Evolutionary conservation across 2,797 vertebrate species (phyloP).

Genomic region (Saxicola maurus): DNA sequence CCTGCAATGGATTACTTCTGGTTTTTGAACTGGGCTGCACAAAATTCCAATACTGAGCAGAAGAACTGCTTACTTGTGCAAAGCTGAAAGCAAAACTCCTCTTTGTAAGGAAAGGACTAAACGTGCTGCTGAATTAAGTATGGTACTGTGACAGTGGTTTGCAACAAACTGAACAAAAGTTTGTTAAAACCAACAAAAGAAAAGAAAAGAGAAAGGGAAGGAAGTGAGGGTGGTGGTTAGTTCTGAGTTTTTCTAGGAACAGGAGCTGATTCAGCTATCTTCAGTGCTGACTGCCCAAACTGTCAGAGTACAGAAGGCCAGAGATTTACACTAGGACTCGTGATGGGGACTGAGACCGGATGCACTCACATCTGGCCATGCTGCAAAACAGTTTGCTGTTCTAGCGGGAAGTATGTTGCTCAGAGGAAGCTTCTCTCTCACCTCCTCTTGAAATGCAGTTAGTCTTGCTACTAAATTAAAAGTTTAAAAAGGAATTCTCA

Average conservation of each 20-base stretch:
- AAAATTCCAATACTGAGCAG: neutral
- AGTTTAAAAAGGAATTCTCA: neutral
- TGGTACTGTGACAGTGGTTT: neutral
- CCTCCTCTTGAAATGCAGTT: neutral
- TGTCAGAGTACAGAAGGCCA: neutral
- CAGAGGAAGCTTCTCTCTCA: neutral
- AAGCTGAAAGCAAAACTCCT: neutral
- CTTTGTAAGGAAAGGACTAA: neutral
- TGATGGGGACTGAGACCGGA: neutral
- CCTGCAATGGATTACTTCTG: neutral
- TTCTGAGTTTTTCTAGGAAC: conserved; percentile 19
- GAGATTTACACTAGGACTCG: neutral
- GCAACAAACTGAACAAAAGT: neutral
- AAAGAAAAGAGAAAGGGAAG: neutral
- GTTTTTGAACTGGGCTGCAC: neutral
- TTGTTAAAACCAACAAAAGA: neutral
- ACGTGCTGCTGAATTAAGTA: neutral
- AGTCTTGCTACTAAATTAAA: neutral
- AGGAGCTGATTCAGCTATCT: conserved; percentile 44
- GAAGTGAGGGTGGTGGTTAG: conserved; percentile 20
- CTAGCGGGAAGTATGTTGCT: neutral
- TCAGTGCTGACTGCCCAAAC: conserved; percentile 11
- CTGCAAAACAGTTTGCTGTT: conserved; percentile 1
- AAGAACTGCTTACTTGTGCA: neutral
- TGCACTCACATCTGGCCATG: neutral